These are phyloP conservation scores for Ophiothrix spiculata DNA, from an alignment of 35 echinoderm and acorn worm species.

Conservation along the genomic window DNA sequence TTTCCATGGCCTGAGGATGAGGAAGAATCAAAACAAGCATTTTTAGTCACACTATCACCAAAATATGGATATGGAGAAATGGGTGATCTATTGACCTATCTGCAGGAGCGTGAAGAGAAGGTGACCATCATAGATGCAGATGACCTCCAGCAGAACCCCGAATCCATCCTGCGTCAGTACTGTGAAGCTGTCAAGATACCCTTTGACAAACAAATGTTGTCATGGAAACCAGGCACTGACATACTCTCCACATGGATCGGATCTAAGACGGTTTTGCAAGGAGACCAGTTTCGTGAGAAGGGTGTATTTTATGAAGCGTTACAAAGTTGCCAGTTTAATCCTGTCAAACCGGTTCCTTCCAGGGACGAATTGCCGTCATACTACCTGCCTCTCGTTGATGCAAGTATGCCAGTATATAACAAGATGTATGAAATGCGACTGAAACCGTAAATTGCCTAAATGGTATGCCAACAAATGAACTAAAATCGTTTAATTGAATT, in stretches of 20 bases:
- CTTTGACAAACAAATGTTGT: conserved; percentile 24
- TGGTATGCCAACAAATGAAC: too few relatives aligned
- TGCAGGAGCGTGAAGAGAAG: conserved; percentile 43
- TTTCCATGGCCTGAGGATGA: neutral
- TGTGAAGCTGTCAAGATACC: conserved; percentile 49
- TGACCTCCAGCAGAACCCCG: conserved; percentile 52
- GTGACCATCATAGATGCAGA: conserved; percentile 59
- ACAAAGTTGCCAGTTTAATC: neutral
- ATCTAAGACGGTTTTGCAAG: conserved; percentile 19
- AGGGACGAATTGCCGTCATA: neutral
- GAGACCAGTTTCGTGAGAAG: neutral
- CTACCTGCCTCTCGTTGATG: neutral
- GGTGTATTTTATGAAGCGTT: neutral
- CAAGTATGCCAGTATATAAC: neutral
- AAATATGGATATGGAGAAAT: conserved; percentile 36
- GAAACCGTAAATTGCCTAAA: neutral
- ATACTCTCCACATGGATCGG: conserved; percentile 21
- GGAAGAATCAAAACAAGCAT: too few relatives aligned
- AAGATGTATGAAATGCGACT: neutral
- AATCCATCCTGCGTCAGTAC: conserved; percentile 41
- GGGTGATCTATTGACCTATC: conserved; percentile 45
- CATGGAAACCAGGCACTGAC: conserved; percentile 40
- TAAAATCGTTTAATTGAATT: too few relatives aligned
- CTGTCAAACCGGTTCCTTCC: neutral
- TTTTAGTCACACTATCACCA: neutral